These are phyloP conservation scores for Eulacestoma nigropectus DNA, from an alignment of 2,113 vertebrate genomes.

Conservation along the genomic window DNA sequence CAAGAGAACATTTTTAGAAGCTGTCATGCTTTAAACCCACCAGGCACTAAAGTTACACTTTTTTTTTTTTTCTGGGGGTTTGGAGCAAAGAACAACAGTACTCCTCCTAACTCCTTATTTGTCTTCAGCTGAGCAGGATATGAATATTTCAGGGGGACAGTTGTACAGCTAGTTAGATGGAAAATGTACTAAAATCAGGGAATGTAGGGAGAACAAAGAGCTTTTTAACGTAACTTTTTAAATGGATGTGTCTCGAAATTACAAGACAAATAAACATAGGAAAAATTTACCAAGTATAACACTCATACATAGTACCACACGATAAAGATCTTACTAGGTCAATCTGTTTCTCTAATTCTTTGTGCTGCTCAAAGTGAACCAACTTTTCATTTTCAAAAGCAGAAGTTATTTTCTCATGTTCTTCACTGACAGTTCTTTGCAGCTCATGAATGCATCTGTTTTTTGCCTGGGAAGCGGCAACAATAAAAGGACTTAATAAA, in stretches of 20 bases:
- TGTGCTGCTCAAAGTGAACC: conserved; percentile 75
- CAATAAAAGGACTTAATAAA: not conserved
- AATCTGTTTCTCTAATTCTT: conserved; percentile 81
- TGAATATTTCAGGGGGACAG: not conserved
- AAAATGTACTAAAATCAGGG: not conserved
- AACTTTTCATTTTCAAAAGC: conserved; percentile 80
- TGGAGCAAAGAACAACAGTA: not conserved
- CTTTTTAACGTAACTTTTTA: not conserved
- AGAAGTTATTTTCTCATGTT: conserved; percentile 77
- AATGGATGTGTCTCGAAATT: not conserved
- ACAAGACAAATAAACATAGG: not conserved
- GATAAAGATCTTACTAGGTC: conserved; percentile 76
- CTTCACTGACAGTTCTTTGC: conserved; percentile 77
- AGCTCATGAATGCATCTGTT: conserved; percentile 75
- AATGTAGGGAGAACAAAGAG: not conserved
- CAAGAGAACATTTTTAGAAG: not conserved
- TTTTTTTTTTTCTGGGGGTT: not conserved
- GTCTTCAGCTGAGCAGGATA: not conserved
- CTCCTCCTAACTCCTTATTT: not conserved
- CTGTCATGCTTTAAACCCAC: not conserved
- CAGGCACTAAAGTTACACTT: not conserved
- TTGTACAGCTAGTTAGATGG: not conserved
- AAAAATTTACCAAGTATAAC: not conserved
- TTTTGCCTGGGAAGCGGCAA: conserved; percentile 72
- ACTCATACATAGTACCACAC: not conserved